phyloP scores from a whole-genome alignment of 2,113 vertebrate genomes.

The Laterallus jamaicensis region DNA sequence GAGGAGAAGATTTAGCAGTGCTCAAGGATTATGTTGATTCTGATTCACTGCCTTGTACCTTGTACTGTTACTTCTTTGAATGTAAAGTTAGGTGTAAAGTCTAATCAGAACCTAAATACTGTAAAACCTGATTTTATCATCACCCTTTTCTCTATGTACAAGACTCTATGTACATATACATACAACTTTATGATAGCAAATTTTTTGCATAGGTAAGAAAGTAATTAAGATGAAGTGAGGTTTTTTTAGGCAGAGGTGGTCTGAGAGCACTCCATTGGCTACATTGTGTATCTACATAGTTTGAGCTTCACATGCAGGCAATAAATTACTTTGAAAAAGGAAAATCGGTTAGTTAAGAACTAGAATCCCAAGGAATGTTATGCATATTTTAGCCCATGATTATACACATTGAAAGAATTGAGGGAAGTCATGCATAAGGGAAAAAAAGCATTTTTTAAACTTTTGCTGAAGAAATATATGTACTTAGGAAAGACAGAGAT shows the following conservation, averaged over 20 bases:
- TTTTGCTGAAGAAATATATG: background rate
- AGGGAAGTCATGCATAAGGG: background rate
- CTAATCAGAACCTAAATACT: background rate
- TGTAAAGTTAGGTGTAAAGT: background rate
- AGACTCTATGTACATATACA: background rate
- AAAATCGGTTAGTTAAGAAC: background rate
- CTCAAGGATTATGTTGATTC: background rate
- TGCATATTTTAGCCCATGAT: background rate
- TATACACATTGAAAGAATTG: background rate
- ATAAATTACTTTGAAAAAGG: background rate
- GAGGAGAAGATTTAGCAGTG: background rate
- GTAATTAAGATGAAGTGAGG: background rate
- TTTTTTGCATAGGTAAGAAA: background rate
- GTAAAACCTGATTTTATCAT: background rate
- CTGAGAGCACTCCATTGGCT: background rate
- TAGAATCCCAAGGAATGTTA: background rate
- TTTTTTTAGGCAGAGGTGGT: background rate
- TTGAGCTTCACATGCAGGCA: background rate
- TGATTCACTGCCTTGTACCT: background rate
- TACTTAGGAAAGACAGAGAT: background rate
- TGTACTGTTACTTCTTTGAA: background rate
- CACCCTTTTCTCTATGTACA: background rate
- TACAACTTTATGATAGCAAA: background rate
- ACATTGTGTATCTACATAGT: background rate
- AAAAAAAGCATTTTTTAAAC: conserved; percentile 3